Base-by-base conservation (phyloP, 2,797 vertebrate genomes). In the Sciaenops ocellatus region DNA sequence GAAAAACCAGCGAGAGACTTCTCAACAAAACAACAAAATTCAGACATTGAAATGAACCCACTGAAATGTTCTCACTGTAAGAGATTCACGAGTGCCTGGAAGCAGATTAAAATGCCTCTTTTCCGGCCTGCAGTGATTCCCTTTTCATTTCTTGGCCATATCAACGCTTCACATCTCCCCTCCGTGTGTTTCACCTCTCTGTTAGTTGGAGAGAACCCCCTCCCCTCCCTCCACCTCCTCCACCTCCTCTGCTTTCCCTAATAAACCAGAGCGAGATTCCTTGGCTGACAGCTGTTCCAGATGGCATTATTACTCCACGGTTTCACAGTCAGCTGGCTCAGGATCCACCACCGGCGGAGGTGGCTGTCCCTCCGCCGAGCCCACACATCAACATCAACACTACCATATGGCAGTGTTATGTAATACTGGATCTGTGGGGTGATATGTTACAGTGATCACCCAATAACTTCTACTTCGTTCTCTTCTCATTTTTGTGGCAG, bases 241-340 rank as follows among this genome's bases (percentile, higher is more conserved):
- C 68, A 41, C 20, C 59, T 79, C 80, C 73, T 84, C 73, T 61
- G 80, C 82, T 86, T 54, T 84, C 80, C 63, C 79, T 91, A 92
- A 92, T 91, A 89, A 93, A 88, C 87, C 75, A 20, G 83, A 73
- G 73, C 22, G 75, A 89, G 87, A 85, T 86, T 92, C 86, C 87
- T 90, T 67, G 82, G 86, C 87, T 72, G 82, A 84, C 92, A 89
- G 89, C 89, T 91, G 90, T 76, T 91, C 92, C 92, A 93, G 91
- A 91, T 93, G 93, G 89, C 87, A 76, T 87, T 85, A 89, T 92
- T 76, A 82, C 89, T 82, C 87, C 55, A 17, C 44, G 59, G 62
- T 80, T 84, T 78, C 77, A 34, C 82, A 75, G 81, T 85, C 80
- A 70, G 82, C 85, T 85, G 89, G 86, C 89, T 62, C 59, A 54